Percentiles rank a stretch among this genome's conserved stretches.
These are phyloP conservation scores for Cotesia vestalis DNA, from an alignment of 1,140 invertebrate species.

Conservation along the genomic window DNA sequence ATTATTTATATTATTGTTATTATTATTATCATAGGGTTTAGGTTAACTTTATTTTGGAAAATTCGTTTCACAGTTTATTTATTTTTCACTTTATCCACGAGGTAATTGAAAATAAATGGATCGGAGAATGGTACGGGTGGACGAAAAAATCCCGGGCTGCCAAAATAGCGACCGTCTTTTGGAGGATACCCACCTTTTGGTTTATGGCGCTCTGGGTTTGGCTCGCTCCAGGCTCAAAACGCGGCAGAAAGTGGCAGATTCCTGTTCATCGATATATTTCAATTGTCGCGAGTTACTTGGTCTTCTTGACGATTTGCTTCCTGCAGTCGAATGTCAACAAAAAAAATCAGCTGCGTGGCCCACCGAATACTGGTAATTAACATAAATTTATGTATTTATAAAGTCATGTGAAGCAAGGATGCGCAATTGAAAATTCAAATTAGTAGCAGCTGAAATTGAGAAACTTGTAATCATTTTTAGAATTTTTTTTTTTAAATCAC, in stretches of 20 bases:
- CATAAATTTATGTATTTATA: no score
- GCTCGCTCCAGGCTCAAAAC: slow-evolving; percentile 58
- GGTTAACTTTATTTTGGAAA: no score
- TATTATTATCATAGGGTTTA: no score
- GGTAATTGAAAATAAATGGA: slow-evolving; percentile 62
- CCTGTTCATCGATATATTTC: slow-evolving; percentile 71
- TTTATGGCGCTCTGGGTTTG: slow-evolving; percentile 62
- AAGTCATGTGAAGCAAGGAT: no score
- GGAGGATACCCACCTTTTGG: slow-evolving; percentile 61
- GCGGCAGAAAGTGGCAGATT: slow-evolving; percentile 61
- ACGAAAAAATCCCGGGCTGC: slow-evolving; percentile 55
- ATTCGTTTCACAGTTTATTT: background rate
- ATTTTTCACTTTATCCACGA: slow-evolving; percentile 10
- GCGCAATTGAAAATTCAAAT: no score
- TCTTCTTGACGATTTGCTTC: slow-evolving; percentile 72
- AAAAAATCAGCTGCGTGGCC: slow-evolving; percentile 64
- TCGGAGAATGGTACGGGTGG: slow-evolving; percentile 69
- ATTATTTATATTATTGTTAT: no score
- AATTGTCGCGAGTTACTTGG: slow-evolving; percentile 69
- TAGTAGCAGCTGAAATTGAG: no score
- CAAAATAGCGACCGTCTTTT: slow-evolving; percentile 55
- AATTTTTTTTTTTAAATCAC: no score
- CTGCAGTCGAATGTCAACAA: slow-evolving; percentile 69
- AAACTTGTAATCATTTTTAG: no score
- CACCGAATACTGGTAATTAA: slow-evolving; percentile 62